phyloP scores from a whole-genome alignment of 2,113 vertebrate species.

The Pangasianodon hypophthalmus region DNA sequence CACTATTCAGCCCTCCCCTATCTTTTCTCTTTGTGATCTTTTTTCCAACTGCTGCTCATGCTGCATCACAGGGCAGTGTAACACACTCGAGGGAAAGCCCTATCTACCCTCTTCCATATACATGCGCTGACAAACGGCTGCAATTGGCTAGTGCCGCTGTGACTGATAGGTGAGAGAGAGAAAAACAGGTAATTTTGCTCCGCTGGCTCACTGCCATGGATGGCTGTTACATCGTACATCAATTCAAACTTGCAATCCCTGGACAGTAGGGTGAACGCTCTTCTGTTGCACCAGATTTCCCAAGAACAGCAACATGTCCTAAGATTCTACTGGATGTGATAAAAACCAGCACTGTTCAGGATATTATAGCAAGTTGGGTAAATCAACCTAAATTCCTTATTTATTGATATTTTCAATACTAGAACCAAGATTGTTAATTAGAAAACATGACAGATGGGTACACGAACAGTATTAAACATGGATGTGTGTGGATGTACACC shows the following conservation, averaged over 20 bases:
- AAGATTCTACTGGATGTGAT: neutral
- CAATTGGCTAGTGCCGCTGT: neutral
- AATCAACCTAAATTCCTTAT: neutral
- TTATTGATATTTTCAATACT: neutral
- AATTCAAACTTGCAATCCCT: neutral
- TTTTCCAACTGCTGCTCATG: neutral
- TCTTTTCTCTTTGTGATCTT: neutral
- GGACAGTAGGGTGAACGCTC: neutral
- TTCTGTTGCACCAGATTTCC: neutral
- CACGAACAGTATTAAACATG: neutral
- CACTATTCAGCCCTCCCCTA: neutral
- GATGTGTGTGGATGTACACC: neutral
- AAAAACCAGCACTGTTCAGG: neutral
- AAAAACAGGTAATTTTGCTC: neutral
- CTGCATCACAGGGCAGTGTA: neutral
- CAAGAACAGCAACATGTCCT: neutral
- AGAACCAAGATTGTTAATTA: neutral
- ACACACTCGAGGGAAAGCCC: neutral
- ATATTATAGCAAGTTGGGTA: neutral
- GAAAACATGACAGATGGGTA: neutral
- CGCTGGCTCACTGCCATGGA: neutral
- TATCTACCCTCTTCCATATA: neutral
- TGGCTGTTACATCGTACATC: neutral
- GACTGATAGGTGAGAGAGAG: neutral
- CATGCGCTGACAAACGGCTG: neutral